Base-by-base conservation (phyloP, 2,888 invertebrate species). In the Neocrepidodera transversa region DNA sequence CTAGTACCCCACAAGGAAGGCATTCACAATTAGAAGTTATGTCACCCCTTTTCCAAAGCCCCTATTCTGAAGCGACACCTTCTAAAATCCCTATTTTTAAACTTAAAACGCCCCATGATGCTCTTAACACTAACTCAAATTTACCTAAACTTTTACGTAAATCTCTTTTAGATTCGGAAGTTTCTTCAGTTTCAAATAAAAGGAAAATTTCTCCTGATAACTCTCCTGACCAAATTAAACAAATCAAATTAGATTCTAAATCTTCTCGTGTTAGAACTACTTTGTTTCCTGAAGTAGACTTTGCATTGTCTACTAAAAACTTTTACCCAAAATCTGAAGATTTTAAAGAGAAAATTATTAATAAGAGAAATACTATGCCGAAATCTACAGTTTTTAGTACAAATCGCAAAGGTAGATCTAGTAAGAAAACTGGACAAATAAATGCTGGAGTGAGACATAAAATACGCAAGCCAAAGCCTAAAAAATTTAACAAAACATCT, bases 371-470 rank as follows among this genome's bases (percentile, higher is more conserved):
- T 2, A 35, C 13, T 11, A 8, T 13, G 17, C 17, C 40, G 16
- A 51, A 49, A 20, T 56, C 64, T 18, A 40, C 47, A 11, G 36
- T 62, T 18, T 43, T 26, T 47, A 58, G 23, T 47, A 42, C 42
- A 40, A 54, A 23, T 35, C 49, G 59, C 4, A 62, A 64, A 60
- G 13, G 13, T n/a, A 56, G 30, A 28, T n/a, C 53, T 1, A 45
- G 51, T 16, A 60, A 58, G 57, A 52, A 43, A 40, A 55, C 42
- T 42, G 87, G 87, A 0, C 83, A 85, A 72, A 87, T 89, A n/a
- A 88, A 89, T 71, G 79, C 82, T 59, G 88, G 88, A 0, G 88
- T 89, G 0, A 77, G 80, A 57, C 88, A 89, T 70, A 85, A 82
- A 60, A 86, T 89, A 50, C 81, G 82, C 45, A 87, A 84, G 72